These are phyloP conservation scores for Galerucella calmariensis DNA, from an alignment of 2,888 invertebrate species.

Conservation along the genomic window DNA sequence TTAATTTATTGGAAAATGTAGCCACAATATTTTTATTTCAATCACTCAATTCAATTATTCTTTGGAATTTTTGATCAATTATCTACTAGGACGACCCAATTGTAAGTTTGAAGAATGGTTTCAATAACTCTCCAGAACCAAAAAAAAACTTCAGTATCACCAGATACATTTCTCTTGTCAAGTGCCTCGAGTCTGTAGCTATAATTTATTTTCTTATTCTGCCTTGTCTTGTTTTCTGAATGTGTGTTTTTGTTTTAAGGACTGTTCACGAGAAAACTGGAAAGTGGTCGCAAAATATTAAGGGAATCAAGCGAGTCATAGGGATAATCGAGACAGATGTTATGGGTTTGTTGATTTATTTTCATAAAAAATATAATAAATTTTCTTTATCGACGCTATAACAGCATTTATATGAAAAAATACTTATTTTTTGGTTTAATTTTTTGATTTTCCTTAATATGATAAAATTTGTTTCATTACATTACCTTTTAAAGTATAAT, in stretches of 20 bases:
- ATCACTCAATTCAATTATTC: too few relatives aligned
- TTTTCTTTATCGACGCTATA: constrained; percentile 27
- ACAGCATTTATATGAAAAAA: constrained; percentile 19
- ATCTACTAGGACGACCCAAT: constrained; percentile 38
- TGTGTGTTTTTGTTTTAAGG: constrained; percentile 47
- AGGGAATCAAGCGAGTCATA: neutral
- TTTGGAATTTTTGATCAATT: neutral
- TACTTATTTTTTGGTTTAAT: neutral
- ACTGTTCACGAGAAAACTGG: constrained; percentile 2
- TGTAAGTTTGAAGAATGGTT: constrained; percentile 60
- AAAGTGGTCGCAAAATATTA: constrained; percentile 5
- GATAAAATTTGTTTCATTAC: neutral
- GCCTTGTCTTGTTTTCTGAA: constrained; percentile 50
- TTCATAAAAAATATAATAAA: constrained; percentile 24
- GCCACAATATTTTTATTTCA: too few relatives aligned
- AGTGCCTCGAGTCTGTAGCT: constrained; percentile 53
- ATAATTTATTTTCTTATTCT: constrained; percentile 56
- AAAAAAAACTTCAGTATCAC: constrained; percentile 56
- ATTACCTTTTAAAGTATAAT: too few relatives aligned
- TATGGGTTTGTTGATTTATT: constrained; percentile 27
- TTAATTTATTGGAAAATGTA: too few relatives aligned
- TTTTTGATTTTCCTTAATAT: neutral
- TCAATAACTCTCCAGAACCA: constrained; percentile 58
- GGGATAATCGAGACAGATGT: constrained; percentile 26
- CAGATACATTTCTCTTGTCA: constrained; percentile 59